Conservation (phyloP, 2,888 invertebrate species). For the Andrena haemorrhoa region DNA sequence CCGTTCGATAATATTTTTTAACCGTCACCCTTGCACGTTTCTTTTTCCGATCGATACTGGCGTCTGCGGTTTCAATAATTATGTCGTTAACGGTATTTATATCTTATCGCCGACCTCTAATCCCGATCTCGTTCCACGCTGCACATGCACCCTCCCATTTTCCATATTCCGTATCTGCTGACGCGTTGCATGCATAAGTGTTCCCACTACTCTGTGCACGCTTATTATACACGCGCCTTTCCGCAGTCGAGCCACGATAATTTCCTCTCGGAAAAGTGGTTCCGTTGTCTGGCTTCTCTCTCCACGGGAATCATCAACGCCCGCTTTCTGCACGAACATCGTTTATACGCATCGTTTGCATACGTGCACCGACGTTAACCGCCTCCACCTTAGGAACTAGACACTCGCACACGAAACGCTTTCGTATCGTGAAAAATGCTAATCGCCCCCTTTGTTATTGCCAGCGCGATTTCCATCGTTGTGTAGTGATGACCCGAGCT, state of each 20-base stretch:
- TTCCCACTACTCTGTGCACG: not conserved
- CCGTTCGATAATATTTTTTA: conserved; percentile 25
- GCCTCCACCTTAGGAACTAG: not conserved
- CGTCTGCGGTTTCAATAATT: conserved; percentile 10
- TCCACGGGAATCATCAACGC: not conserved
- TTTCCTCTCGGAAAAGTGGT: not conserved
- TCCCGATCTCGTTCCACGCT: conserved; percentile 14
- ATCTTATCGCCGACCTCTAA: conserved; percentile 38
- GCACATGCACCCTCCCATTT: conserved; percentile 3
- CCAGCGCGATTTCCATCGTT: conserved; percentile 15
- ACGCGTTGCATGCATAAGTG: not conserved
- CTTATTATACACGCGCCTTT: not conserved
- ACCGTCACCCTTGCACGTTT: conserved; percentile 3
- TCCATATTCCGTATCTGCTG: not conserved
- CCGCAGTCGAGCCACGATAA: not conserved
- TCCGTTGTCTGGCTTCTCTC: not conserved
- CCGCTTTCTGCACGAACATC: not conserved
- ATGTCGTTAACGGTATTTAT: conserved; percentile 11
- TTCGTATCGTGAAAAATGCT: conserved; percentile 23
- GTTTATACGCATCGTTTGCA: not conserved
- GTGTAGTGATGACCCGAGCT: not conserved
- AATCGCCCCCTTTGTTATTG: not conserved
- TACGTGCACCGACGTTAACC: not conserved
- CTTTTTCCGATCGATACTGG: conserved; percentile 8
- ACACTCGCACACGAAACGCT: conserved; percentile 9